A percentile compares a stretch with the other conserved stretches of the same genome.
Conservation (phyloP, 2,888 invertebrate genomes). For the Heteromyza rotundicornis region DNA sequence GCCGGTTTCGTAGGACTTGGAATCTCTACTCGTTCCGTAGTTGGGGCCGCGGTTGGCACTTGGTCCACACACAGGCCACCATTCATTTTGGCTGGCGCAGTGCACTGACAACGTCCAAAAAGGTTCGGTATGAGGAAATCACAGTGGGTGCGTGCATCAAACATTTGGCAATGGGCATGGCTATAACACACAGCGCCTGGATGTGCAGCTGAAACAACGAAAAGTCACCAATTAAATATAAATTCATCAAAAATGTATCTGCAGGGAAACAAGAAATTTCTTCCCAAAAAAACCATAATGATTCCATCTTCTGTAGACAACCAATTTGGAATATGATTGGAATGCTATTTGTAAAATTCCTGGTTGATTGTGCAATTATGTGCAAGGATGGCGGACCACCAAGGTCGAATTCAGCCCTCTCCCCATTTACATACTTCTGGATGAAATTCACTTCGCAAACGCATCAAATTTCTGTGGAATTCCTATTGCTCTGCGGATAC, state of each 20-base stretch:
- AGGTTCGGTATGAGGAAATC: conserved; percentile 89
- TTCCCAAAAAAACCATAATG: no score
- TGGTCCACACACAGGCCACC: conserved; percentile 69
- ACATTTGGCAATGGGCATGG: conserved; percentile 85
- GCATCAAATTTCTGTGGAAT: neutral
- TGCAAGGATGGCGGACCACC: no score
- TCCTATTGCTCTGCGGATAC: no score
- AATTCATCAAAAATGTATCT: no score
- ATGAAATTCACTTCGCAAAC: neutral
- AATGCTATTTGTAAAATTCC: no score
- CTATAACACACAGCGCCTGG: conserved; percentile 89
- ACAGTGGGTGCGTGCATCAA: conserved; percentile 83
- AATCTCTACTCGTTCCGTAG: conserved; percentile 14
- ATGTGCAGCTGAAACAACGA: conserved; percentile 83
- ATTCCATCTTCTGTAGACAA: no score
- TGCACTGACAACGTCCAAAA: conserved; percentile 87
- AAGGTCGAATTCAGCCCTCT: no score
- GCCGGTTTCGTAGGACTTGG: conserved; percentile 18
- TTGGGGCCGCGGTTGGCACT: conserved; percentile 14
- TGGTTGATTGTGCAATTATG: no score
- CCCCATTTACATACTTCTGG: no score
- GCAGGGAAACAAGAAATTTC: no score
- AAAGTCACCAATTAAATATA: no score
- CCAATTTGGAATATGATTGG: no score
- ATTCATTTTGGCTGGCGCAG: conserved; percentile 69